A percentile compares a stretch with the other conserved stretches of the same genome.
Conservation (phyloP, 2,113 vertebrate species). For the Callipepla squamata region DNA sequence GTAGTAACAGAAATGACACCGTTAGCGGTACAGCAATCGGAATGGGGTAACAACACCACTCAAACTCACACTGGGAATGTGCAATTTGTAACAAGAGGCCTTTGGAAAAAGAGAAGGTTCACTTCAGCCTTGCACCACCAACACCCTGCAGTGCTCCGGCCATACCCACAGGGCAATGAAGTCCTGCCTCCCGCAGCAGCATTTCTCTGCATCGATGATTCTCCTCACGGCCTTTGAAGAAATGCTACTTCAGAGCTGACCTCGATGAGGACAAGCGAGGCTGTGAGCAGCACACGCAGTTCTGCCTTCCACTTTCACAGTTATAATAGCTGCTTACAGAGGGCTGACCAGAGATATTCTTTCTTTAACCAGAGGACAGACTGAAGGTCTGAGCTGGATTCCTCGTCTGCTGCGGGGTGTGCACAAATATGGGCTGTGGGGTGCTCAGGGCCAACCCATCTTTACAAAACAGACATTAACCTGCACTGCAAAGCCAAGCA, state of each 20-base stretch:
- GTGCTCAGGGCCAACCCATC: neutral
- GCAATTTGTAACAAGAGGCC: neutral
- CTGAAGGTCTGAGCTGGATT: neutral
- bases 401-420: neutral
- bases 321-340: neutral
- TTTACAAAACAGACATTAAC: neutral
- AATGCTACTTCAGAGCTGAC: neutral
- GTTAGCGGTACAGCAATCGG: neutral
- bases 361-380: neutral
- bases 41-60: neutral
- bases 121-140: conserved; percentile 1
- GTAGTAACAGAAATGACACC: conserved; percentile 23
- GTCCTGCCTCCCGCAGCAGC: accelerated
- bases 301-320: neutral
- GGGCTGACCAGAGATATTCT: neutral
- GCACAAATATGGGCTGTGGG: neutral
- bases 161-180: neutral
- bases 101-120: neutral
- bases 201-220: neutral
- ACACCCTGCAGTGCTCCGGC: accelerated
- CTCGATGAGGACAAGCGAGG: accelerated
- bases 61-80: neutral
- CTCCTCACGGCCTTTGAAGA: neutral
- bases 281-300: neutral
- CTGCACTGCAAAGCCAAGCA: conserved; percentile 16